These are phyloP conservation scores for Tylochromis polylepis DNA, from an alignment of 2,113 vertebrate genomes.

Conservation along the genomic window DNA sequence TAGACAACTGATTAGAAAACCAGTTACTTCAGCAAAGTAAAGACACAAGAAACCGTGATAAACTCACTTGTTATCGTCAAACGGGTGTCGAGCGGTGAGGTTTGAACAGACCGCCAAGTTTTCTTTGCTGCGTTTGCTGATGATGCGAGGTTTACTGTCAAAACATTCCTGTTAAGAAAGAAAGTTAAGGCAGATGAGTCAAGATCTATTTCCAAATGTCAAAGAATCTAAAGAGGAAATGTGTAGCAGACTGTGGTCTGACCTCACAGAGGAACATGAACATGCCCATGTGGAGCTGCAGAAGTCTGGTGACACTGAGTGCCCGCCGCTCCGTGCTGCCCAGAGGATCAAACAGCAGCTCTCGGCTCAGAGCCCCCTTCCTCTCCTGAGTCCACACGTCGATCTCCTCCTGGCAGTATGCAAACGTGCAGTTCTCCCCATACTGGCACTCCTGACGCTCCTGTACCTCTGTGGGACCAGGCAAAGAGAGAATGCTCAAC, in stretches of 20 bases:
- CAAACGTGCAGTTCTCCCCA: conserved; percentile 98
- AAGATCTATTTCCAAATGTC: accelerated
- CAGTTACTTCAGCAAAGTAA: neutral
- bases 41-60: neutral
- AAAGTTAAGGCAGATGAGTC: neutral
- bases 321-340: conserved; percentile 88
- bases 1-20: neutral
- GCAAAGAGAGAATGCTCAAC: neutral
- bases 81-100: conserved; percentile 91
- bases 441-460: conserved; percentile 99
- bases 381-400: conserved; percentile 98
- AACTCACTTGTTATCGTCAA: conserved; percentile 96
- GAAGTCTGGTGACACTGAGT: conserved; percentile 90
- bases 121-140: conserved; percentile 97
- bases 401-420: conserved; percentile 98
- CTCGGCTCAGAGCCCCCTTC: conserved; percentile 93
- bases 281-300: conserved; percentile 98
- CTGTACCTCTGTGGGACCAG: conserved; percentile 83
- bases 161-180: conserved; percentile 87
- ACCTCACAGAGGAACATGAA: conserved; percentile 99
- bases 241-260: neutral
- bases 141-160: conserved; percentile 97
- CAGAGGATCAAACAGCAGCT: conserved; percentile 93
- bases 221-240: neutral
- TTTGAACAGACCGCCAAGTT: conserved; percentile 92